Evolutionary conservation across 2,113 vertebrate genomes (phyloP), one percentile per base, ranked within the genome.

Genomic region (Syngnathus typhle): DNA sequence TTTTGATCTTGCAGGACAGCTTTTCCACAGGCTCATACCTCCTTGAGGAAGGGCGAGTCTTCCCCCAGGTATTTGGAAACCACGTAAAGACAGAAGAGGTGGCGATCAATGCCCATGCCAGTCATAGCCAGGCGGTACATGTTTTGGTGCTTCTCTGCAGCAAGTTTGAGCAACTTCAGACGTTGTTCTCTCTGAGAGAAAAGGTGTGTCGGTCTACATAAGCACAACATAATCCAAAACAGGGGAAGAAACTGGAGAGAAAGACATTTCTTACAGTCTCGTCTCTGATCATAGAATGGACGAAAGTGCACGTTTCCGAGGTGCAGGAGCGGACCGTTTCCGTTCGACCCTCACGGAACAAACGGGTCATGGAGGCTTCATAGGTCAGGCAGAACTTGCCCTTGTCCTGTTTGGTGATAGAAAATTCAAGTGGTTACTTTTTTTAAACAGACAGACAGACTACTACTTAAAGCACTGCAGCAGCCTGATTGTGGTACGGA

Each of bases 301-400:
- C 96, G n/a, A 98, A 98, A 7, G 81, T 73, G 65, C 93, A 94
- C 0, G 94, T 92, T 73, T 99, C 93, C 0, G 73, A 1, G 0
- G 95, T 96, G 73, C 97, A 99, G 0, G 97, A 98, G 1, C 97
- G 95, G 63, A 99, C 96, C 0, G 97, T 99, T 88, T 99, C 97
- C 0, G 97, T 99, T 61, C 97, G 90, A 54, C 97, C 97, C 73
- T 99, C 97, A 19, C 95, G 92, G 91, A 95, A 99, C 67, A 98
- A 76, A n/a, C 97, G 95, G 0, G 97, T 99, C 97, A 99, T 99
- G 65, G 97, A 99, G 2, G 97, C 96, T 71, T 99, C 97, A 0
- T 98, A 99, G 0, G 97, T 98, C 77, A 98, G 88, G 78, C 91
- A 98, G 83, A 99, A 99, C 70, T 95, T 96, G 15, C 91, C 91